Percentiles rank a stretch among this genome's conserved stretches.
phyloP scores from a whole-genome alignment of 2,797 vertebrate species.

The Catamblyrhynchus diadema region DNA sequence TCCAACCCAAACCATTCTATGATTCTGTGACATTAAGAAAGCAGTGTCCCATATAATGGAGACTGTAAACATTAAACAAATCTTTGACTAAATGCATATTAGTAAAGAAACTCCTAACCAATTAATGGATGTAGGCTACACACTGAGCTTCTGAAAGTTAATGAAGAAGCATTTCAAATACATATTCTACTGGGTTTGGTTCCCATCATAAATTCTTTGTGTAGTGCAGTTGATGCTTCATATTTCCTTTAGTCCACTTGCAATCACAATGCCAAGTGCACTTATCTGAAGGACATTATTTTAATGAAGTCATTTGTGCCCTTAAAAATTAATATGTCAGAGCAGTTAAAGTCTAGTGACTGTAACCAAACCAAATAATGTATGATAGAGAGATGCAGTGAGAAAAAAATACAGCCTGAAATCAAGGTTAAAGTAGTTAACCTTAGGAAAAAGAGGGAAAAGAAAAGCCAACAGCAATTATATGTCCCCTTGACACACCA shows the following conservation, averaged over 20 bases:
- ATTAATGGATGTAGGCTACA: not conserved
- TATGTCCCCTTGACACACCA: not conserved
- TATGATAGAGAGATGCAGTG: constrained; percentile 66
- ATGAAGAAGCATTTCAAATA: not conserved
- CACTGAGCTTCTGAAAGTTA: not conserved
- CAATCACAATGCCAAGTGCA: constrained; percentile 29
- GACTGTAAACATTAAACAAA: not conserved
- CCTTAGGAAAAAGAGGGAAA: constrained; percentile 9
- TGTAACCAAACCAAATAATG: constrained; percentile 70
- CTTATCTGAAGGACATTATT: constrained; percentile 63
- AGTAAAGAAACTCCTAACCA: not conserved
- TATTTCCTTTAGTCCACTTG: constrained; percentile 36
- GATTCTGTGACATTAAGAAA: not conserved
- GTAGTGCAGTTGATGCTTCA: not conserved
- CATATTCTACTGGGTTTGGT: not conserved
- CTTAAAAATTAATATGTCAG: constrained; percentile 71
- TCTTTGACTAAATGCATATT: not conserved
- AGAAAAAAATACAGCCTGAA: constrained; percentile 43
- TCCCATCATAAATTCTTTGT: not conserved
- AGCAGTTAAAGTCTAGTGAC: constrained; percentile 69
- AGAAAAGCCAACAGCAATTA: constrained; percentile 1
- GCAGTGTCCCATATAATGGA: not conserved
- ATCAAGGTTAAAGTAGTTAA: constrained; percentile 69
- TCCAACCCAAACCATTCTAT: not conserved
- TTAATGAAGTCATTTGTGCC: constrained; percentile 70